phyloP scores from a whole-genome alignment of 2,888 invertebrate species.

The Cylloceria caligata region DNA sequence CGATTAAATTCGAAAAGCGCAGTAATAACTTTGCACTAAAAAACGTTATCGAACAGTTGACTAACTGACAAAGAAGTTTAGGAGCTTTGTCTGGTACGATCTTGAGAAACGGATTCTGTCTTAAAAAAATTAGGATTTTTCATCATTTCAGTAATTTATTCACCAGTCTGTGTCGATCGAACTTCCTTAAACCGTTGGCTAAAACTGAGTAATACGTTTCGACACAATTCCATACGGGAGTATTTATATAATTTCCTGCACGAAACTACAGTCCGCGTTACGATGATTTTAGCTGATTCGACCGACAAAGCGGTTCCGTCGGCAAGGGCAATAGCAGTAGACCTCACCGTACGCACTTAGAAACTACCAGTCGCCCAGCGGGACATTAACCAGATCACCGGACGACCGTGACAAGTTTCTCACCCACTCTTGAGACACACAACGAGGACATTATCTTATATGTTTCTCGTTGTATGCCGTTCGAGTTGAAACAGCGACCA shows the following conservation, averaged over 20 bases:
- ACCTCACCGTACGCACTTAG: constrained; percentile 62
- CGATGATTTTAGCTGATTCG: constrained; percentile 7
- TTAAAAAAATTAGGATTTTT: neutral
- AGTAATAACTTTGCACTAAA: neutral
- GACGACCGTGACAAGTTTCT: constrained; percentile 81
- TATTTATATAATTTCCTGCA: constrained; percentile 68
- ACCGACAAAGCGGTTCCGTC: constrained; percentile 64
- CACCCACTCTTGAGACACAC: constrained; percentile 75
- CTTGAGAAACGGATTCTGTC: too few species aligned
- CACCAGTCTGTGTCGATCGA: neutral
- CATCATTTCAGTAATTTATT: neutral
- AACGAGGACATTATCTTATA: constrained; percentile 51
- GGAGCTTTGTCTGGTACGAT: too few species aligned
- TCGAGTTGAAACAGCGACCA: constrained; percentile 20
- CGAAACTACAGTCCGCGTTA: constrained; percentile 18
- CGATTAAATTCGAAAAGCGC: neutral
- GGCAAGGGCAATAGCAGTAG: constrained; percentile 41
- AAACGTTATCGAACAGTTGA: neutral
- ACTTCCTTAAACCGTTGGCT: neutral
- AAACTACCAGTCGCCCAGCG: constrained; percentile 62
- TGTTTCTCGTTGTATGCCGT: constrained; percentile 25
- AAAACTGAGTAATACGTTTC: neutral
- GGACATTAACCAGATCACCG: constrained; percentile 83
- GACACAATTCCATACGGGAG: neutral
- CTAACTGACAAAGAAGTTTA: neutral